Conservation (phyloP, 2,888 invertebrate species). For the Beris chalybata region DNA sequence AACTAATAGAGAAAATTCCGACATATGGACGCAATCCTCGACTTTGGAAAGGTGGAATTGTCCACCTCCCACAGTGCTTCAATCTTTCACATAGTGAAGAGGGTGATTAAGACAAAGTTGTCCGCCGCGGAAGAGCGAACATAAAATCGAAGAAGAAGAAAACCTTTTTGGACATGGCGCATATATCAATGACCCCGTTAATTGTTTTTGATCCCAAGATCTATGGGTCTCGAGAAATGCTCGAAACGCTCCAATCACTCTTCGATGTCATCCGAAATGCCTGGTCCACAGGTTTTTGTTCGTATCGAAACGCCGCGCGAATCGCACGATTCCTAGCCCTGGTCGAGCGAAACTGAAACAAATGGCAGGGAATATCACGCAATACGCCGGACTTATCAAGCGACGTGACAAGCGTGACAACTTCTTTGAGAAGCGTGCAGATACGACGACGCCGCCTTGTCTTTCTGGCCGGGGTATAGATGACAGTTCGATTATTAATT, state of each 20-base stretch:
- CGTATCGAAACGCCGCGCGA: too few species aligned
- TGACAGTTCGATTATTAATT: too few species aligned
- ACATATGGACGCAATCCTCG: conserved; percentile 23
- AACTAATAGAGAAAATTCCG: conserved; percentile 9
- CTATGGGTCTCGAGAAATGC: not conserved
- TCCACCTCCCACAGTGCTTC: conserved; percentile 31
- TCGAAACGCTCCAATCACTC: conserved; percentile 6
- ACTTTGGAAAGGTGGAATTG: conserved; percentile 27
- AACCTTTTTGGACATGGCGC: conserved; percentile 22
- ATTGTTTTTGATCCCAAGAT: conserved; percentile 25
- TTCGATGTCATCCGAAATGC: conserved; percentile 1
- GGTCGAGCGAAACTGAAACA: too few species aligned
- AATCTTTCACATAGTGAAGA: conserved; percentile 30
- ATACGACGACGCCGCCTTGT: too few species aligned
- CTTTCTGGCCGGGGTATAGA: too few species aligned
- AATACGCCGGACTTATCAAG: not conserved
- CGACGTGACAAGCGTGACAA: not conserved
- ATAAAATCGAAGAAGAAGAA: conserved; percentile 5
- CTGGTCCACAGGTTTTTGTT: not conserved
- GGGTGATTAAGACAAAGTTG: conserved; percentile 29
- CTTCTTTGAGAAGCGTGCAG: not conserved
- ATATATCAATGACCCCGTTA: conserved; percentile 31
- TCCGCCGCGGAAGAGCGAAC: conserved; percentile 9
- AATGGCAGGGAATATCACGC: conserved; percentile 11
- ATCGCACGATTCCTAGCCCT: too few species aligned